A percentile compares a stretch with the other conserved stretches of the same genome.
These are phyloP conservation scores for Erannis defoliaria DNA, from an alignment of 2,888 invertebrate species.

Conservation along the genomic window DNA sequence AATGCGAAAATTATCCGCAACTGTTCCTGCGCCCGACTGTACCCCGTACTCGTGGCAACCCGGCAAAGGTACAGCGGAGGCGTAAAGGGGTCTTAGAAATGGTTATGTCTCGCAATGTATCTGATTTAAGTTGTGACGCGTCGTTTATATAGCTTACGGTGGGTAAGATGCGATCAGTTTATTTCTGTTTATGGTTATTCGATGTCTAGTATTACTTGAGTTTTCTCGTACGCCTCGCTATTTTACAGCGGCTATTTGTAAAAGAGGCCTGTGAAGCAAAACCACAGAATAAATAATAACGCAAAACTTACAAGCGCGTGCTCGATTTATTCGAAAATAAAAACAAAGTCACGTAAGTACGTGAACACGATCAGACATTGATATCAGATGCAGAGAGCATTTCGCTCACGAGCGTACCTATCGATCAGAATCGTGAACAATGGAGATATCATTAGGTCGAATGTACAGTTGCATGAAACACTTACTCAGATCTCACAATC, in stretches of 20 bases:
- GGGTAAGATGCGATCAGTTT: constrained; percentile 73
- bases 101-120: constrained; percentile 81
- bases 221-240: constrained; percentile 38
- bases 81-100: constrained; percentile 77
- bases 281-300: too few relatives aligned
- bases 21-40: constrained; percentile 42
- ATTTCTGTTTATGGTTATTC: constrained; percentile 70
- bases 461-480: constrained; percentile 78
- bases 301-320: constrained; percentile 27
- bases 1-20: constrained; percentile 82
- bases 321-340: constrained; percentile 32
- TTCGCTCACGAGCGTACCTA: constrained; percentile 65
- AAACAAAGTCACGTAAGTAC: constrained; percentile 37
- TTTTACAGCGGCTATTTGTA: constrained; percentile 33
- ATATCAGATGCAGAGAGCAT: constrained; percentile 49
- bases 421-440: constrained; percentile 82
- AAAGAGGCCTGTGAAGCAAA: constrained; percentile 23
- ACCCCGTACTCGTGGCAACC: constrained; percentile 48
- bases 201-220: constrained; percentile 57
- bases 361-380: constrained; percentile 41
- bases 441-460: constrained; percentile 76
- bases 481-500: constrained; percentile 66
- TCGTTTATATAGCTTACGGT: constrained; percentile 74
- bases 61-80: constrained; percentile 67
- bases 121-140: constrained; percentile 79